phyloP scores from a whole-genome alignment of 2,797 vertebrate species.

The Sardinella longiceps region DNA sequence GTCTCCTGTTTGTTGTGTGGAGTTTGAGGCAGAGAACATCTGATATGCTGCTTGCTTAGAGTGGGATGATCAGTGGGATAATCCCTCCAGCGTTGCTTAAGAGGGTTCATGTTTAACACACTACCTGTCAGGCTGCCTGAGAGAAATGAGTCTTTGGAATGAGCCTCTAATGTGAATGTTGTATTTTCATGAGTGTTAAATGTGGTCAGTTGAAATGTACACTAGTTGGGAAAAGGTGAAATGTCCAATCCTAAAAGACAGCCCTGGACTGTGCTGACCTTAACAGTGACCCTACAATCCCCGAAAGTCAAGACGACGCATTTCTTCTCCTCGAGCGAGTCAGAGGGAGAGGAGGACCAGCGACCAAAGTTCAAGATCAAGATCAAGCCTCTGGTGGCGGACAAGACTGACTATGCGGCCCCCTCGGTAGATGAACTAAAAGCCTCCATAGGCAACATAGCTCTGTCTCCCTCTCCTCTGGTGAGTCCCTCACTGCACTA shows the following conservation, averaged over 20 bases:
- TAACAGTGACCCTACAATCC: slow-evolving; percentile 77
- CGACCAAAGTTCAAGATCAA: slow-evolving; percentile 97
- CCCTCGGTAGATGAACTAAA: slow-evolving; percentile 93
- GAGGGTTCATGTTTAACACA: neutral
- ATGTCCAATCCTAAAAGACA: neutral
- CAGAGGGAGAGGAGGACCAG: slow-evolving; percentile 93
- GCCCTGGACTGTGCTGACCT: slow-evolving; percentile 67
- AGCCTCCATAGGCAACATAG: slow-evolving; percentile 94
- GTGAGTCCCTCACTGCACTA: slow-evolving; percentile 83
- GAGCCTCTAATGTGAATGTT: neutral
- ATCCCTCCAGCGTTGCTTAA: neutral
- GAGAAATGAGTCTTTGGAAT: neutral
- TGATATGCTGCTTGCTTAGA: slow-evolving; percentile 10
- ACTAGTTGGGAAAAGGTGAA: neutral
- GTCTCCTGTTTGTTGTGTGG: neutral
- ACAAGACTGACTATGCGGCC: slow-evolving; percentile 71
- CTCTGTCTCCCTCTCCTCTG: slow-evolving; percentile 91
- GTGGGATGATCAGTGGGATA: neutral
- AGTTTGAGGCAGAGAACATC: neutral
- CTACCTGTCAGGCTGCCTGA: neutral
- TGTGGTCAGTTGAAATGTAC: neutral
- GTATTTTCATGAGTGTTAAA: neutral
- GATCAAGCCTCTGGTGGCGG: slow-evolving; percentile 88
- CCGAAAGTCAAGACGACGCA: slow-evolving; percentile 83
- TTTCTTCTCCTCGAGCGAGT: slow-evolving; percentile 98